Percentiles rank a stretch among this genome's conserved stretches.
Evolutionary conservation across 1,140 invertebrate species (phyloP).

Genomic region (Orchestia grillus): DNA sequence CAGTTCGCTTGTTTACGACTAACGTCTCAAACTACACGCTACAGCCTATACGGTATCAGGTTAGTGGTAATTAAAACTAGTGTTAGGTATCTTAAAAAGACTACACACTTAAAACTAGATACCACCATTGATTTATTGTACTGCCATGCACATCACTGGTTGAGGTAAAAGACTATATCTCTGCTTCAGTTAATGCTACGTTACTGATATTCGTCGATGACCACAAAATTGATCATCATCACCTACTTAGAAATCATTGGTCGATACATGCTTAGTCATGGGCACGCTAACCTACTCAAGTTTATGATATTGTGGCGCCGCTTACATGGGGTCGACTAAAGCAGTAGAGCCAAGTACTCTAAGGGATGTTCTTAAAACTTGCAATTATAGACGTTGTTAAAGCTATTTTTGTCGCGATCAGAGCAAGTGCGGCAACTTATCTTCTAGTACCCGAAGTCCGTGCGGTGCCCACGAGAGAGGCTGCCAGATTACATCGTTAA

Average conservation of each 20-base stretch:
- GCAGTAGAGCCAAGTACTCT: background rate
- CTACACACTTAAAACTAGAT: background rate
- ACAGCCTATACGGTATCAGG: constrained; percentile 22
- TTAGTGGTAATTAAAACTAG: constrained; percentile 44
- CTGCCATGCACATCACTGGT: constrained; percentile 38
- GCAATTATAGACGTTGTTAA: background rate
- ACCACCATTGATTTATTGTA: constrained; percentile 53
- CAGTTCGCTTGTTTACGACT: background rate
- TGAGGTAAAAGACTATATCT: constrained; percentile 56
- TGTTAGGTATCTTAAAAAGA: constrained; percentile 42
- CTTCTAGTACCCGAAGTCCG: constrained; percentile 45
- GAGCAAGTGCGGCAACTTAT: background rate
- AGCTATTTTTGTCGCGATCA: background rate
- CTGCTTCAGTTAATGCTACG: constrained; percentile 34
- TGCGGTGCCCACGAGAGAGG: constrained; percentile 16
- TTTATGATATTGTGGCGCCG: background rate
- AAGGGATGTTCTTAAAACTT: background rate
- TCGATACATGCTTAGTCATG: constrained; percentile 20
- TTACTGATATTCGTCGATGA: constrained; percentile 41
- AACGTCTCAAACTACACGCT: constrained; percentile 27
- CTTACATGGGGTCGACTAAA: background rate
- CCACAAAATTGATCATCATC: constrained; percentile 11
- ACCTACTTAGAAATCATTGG: constrained; percentile 38
- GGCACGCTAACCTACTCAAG: background rate
- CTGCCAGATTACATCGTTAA: background rate